Conservation (phyloP, 2,113 vertebrate genomes). For the Setophaga coronata region DNA sequence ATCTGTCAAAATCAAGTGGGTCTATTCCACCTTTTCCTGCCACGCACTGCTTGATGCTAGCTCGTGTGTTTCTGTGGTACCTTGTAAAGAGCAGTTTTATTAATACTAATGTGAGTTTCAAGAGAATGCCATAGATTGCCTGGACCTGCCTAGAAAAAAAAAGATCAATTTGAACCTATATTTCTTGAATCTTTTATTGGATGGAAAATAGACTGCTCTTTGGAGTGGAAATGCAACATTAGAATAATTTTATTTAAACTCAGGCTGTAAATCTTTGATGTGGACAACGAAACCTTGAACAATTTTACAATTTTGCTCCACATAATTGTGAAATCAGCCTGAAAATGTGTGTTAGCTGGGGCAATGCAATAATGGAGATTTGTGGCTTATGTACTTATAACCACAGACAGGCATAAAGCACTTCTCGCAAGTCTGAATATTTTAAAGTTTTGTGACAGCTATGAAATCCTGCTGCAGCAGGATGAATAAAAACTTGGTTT, state of each 20-base stretch:
- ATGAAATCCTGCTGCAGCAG: constrained; percentile 42
- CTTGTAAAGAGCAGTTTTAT: not conserved
- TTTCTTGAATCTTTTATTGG: not conserved
- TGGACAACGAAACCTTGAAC: constrained; percentile 11
- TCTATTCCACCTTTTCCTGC: not conserved
- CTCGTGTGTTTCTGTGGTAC: not conserved
- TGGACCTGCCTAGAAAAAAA: not conserved
- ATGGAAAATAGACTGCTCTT: constrained; percentile 41
- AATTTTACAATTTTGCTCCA: constrained; percentile 3
- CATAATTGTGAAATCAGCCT: constrained; percentile 54
- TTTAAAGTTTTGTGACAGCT: constrained; percentile 53
- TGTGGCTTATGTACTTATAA: constrained; percentile 37
- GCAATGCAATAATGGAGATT: constrained; percentile 21
- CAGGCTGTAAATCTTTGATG: constrained; percentile 46
- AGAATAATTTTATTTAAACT: constrained; percentile 44
- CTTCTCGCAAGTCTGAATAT: constrained; percentile 2
- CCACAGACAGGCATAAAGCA: constrained; percentile 6
- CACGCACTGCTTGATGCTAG: not conserved
- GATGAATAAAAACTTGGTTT: constrained; percentile 49
- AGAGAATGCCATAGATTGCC: not conserved
- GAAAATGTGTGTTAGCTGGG: constrained; percentile 31
- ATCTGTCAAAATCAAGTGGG: not conserved
- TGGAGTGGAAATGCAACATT: constrained; percentile 26
- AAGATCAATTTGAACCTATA: not conserved
- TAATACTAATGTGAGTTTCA: not conserved